Conservation (phyloP, 2,797 vertebrate genomes). For the Avahi laniger region DNA sequence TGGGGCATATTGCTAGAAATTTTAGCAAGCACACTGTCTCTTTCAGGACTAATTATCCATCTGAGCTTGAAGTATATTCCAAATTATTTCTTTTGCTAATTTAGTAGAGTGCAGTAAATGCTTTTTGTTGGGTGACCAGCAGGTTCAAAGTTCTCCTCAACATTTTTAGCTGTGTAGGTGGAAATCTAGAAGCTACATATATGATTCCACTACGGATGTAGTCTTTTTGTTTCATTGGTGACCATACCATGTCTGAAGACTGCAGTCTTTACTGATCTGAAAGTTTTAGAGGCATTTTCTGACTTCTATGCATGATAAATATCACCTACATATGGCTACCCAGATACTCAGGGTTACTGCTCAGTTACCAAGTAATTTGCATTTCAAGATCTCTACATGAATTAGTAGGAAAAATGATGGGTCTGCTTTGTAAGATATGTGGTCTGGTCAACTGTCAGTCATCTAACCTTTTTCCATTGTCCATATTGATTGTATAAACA, state of each 20-base stretch:
- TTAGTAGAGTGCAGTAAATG: not conserved
- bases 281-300: not conserved
- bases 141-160: not conserved
- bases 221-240: not conserved
- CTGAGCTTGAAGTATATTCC: constrained; percentile 48
- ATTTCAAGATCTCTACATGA: not conserved
- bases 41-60: constrained; percentile 65
- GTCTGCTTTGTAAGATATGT: not conserved
- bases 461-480: constrained; percentile 13
- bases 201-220: not conserved
- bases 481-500: not conserved
- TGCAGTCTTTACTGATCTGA: not conserved
- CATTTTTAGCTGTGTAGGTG: not conserved
- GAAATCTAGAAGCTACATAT: not conserved
- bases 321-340: not conserved
- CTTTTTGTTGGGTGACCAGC: not conserved
- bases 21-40: constrained; percentile 62
- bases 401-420: not conserved
- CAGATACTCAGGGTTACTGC: not conserved
- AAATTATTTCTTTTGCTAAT: constrained; percentile 41
- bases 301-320: not conserved
- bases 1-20: constrained; percentile 45
- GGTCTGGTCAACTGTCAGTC: constrained; percentile 27
- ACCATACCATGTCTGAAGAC: not conserved
- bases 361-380: not conserved